Evolutionary conservation across 1,140 invertebrate genomes (phyloP), one percentile per base, ranked within the genome.

Genomic region (Euura lappo): DNA sequence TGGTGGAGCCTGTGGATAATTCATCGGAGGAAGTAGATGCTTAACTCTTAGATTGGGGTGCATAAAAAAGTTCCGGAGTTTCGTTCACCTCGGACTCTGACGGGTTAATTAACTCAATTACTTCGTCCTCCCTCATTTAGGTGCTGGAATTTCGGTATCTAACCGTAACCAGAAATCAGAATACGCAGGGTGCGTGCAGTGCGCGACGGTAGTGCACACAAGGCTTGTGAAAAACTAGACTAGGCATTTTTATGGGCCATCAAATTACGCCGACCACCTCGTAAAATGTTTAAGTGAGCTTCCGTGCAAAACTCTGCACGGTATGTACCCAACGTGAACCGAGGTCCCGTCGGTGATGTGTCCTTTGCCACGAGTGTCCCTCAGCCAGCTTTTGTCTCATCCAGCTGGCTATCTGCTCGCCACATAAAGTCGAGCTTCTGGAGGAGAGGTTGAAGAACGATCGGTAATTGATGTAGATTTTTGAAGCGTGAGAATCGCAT

Each of bases 201-300:
- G 51, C 51, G 51, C 28, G 13, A 60, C 51, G 51, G 3, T 6
- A n/a, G 13, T n/a, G 51, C 8, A 28, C 28, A n/a, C 13, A n/a
- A 60, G 4, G 3, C 51, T 60, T n/a, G 51, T 8, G 51, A 86
- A 86, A 87, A 88, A 88, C 86, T 86, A 83, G 83, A 82, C 84
- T 83, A 86, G 83, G 83, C 84, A 75, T 86, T 88, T 85, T 88
- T 88, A 88, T 88, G 86, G 85, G 84, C 86, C 86, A 88, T 88
- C 85, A 88, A 88, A 88, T 88, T 88, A 87, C 86, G 82, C 78
- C 84, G 83, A 85, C 86, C 84, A 87, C 83, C 87, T 85, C 85
- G 86, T 88, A 87, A 87, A 88, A 86, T 86, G 81, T 81, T 85
- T 82, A 85, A 86, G 80, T 80, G 83, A 78, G 80, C 85, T 86